Percentiles rank a stretch among this genome's conserved stretches.
Conservation (phyloP, 2,113 vertebrate genomes). For the Clupea harengus region DNA sequence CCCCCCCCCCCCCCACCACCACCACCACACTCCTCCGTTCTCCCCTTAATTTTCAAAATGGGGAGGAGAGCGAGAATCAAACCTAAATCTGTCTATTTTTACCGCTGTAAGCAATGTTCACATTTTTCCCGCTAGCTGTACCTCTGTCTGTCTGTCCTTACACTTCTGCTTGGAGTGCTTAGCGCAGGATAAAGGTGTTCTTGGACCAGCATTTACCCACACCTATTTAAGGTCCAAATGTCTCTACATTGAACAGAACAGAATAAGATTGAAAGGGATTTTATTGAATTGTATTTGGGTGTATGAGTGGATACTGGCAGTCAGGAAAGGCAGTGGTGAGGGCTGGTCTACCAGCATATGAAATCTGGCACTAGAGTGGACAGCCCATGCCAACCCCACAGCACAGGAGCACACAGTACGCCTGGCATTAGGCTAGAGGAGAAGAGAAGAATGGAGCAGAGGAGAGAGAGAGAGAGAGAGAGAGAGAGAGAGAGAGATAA, state of each 20-base stretch:
- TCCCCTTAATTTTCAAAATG: not conserved
- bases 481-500: not conserved
- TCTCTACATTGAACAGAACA: constrained; percentile 20
- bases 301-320: not conserved
- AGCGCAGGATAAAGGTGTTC: not conserved
- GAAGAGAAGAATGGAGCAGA: not conserved
- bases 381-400: constrained; percentile 38
- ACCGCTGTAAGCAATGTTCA: not conserved
- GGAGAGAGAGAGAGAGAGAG: too few species aligned
- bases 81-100: constrained; percentile 17
- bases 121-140: not conserved
- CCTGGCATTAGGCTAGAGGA: not conserved
- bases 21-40: not conserved
- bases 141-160: not conserved
- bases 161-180: not conserved
- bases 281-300: not conserved
- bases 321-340: not conserved
- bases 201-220: too few species aligned
- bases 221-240: not conserved
- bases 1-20: not conserved
- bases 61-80: constrained; percentile 1
- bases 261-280: not conserved
- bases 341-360: constrained; percentile 38
- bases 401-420: constrained; percentile 31
- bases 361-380: constrained; percentile 43